Evolutionary conservation across 1,140 invertebrate species (phyloP).

Genomic region (Ptiloglossa arizonensis): DNA sequence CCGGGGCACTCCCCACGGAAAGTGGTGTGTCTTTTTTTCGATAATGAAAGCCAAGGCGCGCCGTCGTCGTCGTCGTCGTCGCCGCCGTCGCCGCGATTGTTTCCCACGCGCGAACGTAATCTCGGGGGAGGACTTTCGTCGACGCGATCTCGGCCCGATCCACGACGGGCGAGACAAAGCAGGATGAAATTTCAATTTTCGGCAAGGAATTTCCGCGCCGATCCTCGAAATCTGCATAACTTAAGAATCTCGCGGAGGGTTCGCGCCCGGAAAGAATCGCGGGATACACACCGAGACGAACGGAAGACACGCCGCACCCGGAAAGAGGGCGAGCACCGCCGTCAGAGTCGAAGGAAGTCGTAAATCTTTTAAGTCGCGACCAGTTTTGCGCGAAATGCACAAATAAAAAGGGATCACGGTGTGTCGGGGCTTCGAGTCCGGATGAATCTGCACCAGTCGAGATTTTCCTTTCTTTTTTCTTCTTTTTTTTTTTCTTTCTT

Average conservation of each 20-base stretch:
- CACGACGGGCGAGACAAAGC: slow-evolving; percentile 28
- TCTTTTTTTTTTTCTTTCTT: no score
- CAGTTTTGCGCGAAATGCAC: slow-evolving; percentile 27
- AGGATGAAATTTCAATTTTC: slow-evolving; percentile 68
- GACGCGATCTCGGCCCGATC: not conserved
- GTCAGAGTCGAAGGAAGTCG: slow-evolving; percentile 19
- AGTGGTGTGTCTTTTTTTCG: slow-evolving; percentile 9
- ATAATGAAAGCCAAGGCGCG: slow-evolving; percentile 26
- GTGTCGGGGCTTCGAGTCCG: not conserved
- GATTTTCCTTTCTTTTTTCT: no score
- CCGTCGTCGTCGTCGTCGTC: no score
- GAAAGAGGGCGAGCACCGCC: not conserved
- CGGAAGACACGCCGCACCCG: no score
- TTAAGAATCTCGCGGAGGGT: slow-evolving; percentile 41
- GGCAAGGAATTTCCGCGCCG: slow-evolving; percentile 40
- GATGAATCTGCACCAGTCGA: not conserved
- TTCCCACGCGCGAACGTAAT: slow-evolving; percentile 28
- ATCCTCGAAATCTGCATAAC: slow-evolving; percentile 61
- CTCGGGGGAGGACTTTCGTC: slow-evolving; percentile 21
- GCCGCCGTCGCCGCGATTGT: slow-evolving; percentile 24
- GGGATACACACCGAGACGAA: not conserved
- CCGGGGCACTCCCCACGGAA: not conserved
- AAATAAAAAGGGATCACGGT: slow-evolving; percentile 19
- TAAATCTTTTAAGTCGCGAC: slow-evolving; percentile 46
- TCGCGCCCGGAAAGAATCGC: slow-evolving; percentile 1